A percentile compares a stretch with the other conserved stretches of the same genome.
Conservation (phyloP, 2,888 invertebrate genomes). For the Callosobruchus maculatus region DNA sequence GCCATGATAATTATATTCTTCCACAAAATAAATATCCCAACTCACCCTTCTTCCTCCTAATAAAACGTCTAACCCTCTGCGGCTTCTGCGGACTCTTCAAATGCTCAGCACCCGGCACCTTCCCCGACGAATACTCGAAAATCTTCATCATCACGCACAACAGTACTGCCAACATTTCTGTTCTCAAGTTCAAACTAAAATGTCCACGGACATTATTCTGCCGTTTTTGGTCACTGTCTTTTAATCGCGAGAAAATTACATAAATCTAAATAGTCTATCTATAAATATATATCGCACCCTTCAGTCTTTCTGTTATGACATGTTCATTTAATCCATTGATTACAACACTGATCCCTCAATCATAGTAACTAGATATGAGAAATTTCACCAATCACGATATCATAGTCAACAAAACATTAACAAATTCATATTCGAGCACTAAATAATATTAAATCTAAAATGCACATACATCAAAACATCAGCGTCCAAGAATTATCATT, state of each 20-base stretch:
- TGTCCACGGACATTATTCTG: not conserved
- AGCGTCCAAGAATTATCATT: not conserved
- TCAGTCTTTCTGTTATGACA: not conserved
- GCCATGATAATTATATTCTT: no score
- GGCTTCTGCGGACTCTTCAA: constrained; percentile 1
- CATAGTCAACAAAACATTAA: no score
- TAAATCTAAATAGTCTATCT: not conserved
- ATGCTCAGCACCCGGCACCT: constrained; percentile 18
- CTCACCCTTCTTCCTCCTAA: constrained; percentile 30
- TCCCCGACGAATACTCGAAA: constrained; percentile 54
- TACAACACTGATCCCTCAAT: not conserved
- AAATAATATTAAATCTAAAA: no score
- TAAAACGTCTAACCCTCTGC: constrained; percentile 23
- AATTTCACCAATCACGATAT: no score
- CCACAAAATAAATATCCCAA: not conserved
- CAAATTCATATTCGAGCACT: no score
- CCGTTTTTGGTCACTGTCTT: not conserved
- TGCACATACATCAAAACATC: not conserved
- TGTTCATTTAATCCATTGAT: not conserved
- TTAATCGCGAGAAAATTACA: not conserved
- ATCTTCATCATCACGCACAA: constrained; percentile 62
- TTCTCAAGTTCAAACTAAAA: constrained; percentile 2
- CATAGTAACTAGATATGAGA: no score
- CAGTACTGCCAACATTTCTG: constrained; percentile 56
- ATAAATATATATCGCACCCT: not conserved